phyloP scores from a whole-genome alignment of 1,140 invertebrate species.

The Plodia interpunctella region DNA sequence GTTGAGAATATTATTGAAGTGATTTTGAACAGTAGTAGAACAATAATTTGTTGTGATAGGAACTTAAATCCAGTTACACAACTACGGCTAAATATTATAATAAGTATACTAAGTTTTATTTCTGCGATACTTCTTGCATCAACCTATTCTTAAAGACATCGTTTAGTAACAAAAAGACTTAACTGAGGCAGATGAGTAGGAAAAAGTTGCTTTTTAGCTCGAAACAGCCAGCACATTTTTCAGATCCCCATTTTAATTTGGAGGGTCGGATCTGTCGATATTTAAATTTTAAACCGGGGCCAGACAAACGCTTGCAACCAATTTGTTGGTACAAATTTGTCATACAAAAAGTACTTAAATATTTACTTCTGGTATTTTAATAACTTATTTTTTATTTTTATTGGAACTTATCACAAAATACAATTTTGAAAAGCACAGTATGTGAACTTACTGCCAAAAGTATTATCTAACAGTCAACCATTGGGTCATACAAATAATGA shows the following conservation, averaged over 20 bases:
- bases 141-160: conserved; percentile 10
- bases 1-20: too few relatives aligned
- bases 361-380: not conserved
- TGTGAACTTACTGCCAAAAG: too few relatives aligned
- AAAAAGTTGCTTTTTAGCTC: conserved; percentile 24
- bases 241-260: conserved; percentile 53
- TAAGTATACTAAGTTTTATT: conserved; percentile 2
- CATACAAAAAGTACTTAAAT: conserved; percentile 22
- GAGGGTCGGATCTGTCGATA: conserved; percentile 56
- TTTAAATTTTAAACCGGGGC: conserved; percentile 67
- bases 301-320: conserved; percentile 44
- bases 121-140: too few relatives aligned
- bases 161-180: conserved; percentile 25
- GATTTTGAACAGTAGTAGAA: too few relatives aligned
- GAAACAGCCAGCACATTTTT: conserved; percentile 38
- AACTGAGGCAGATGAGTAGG: conserved; percentile 18
- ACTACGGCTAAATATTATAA: too few relatives aligned
- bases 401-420: not conserved
- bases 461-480: too few relatives aligned
- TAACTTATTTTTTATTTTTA: not conserved
- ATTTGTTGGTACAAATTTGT: conserved; percentile 63
- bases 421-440: too few relatives aligned
- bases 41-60: too few relatives aligned
- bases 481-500: too few relatives aligned
- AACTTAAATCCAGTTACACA: too few relatives aligned